These are phyloP conservation scores for Meteorus colon DNA, from an alignment of 2,888 invertebrate genomes.

Conservation along the genomic window DNA sequence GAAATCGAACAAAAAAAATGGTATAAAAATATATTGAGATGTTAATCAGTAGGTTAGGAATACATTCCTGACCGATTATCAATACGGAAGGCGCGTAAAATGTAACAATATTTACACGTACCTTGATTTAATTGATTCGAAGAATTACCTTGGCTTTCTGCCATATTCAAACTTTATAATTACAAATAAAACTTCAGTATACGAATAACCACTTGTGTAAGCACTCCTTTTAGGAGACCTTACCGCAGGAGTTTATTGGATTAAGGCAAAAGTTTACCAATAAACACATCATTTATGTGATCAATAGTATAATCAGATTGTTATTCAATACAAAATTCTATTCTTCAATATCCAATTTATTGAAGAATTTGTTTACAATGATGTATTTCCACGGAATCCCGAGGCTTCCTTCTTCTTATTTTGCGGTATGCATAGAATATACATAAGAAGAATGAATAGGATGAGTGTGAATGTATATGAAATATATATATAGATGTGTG, in stretches of 20 bases:
- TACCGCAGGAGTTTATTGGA: constrained; percentile 63
- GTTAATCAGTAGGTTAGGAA: constrained; percentile 43
- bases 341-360: neutral
- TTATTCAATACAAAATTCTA: neutral
- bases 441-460: constrained; percentile 11
- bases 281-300: constrained; percentile 57
- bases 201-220: constrained; percentile 57
- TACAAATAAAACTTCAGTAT: constrained; percentile 36
- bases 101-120: constrained; percentile 44
- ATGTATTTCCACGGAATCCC: neutral
- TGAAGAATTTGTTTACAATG: constrained; percentile 11
- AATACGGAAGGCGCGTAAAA: neutral
- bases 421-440: neutral
- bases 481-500: neutral
- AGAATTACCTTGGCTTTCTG: constrained; percentile 83
- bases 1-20: neutral
- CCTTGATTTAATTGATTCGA: constrained; percentile 77
- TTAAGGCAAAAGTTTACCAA: constrained; percentile 59
- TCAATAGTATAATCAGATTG: constrained; percentile 25
- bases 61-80: neutral
- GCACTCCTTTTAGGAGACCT: constrained; percentile 66
- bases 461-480: neutral
- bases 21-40: neutral
- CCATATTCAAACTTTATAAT: constrained; percentile 75
- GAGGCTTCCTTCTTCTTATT: neutral